Conservation (phyloP, 2,113 vertebrate species). For the Phalacrocorax carbo region DNA sequence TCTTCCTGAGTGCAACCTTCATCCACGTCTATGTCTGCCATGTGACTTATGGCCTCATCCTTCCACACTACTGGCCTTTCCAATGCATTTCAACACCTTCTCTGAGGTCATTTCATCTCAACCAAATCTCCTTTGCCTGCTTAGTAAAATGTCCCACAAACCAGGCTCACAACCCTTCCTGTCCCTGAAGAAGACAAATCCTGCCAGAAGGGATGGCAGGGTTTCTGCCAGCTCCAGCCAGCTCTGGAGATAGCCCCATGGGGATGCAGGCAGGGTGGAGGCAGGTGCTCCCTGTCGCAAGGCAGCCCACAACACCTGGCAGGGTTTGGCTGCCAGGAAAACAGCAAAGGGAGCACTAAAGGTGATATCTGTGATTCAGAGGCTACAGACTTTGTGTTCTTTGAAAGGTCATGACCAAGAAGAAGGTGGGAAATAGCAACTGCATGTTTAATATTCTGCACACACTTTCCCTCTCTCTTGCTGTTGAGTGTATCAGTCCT, state of each 20-base stretch:
- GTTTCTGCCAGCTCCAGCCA: background rate
- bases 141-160: background rate
- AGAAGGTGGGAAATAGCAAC: background rate
- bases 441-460: background rate
- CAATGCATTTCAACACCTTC: background rate
- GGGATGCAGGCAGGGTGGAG: too few species aligned
- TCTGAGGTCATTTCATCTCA: background rate
- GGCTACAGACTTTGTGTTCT: background rate
- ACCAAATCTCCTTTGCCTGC: background rate
- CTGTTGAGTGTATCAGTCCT: background rate
- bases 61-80: background rate
- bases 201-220: background rate
- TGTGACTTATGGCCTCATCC: background rate
- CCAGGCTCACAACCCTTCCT: background rate
- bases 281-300: too few species aligned
- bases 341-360: background rate
- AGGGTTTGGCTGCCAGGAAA: background rate
- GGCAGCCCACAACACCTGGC: background rate
- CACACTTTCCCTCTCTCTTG: background rate
- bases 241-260: background rate
- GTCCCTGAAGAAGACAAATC: background rate
- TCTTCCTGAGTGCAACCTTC: background rate
- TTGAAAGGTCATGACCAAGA: background rate
- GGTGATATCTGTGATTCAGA: background rate
- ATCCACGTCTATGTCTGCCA: background rate